These are phyloP conservation scores for Emmelina monodactyla DNA, from an alignment of 2,888 invertebrate genomes.

Conservation along the genomic window DNA sequence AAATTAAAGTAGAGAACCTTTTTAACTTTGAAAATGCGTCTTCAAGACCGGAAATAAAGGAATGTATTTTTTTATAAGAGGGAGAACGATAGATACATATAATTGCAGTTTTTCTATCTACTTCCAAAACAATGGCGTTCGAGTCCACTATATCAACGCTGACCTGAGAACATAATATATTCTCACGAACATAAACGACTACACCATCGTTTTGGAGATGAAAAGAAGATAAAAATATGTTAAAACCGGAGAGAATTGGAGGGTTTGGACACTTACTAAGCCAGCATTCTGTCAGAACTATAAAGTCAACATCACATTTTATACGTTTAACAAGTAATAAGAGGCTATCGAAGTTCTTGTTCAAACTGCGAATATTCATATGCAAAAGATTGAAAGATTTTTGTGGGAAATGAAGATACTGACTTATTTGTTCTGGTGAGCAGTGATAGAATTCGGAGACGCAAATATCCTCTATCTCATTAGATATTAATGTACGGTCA, in stretches of 20 bases:
- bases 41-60: not conserved
- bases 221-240: not conserved
- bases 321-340: not conserved
- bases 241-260: not conserved
- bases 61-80: not conserved
- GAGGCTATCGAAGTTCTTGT: not conserved
- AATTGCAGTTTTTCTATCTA: not conserved
- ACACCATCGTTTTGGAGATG: conserved; percentile 3
- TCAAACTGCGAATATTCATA: not conserved
- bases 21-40: not conserved
- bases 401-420: too few species aligned
- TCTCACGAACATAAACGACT: not conserved
- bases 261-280: not conserved
- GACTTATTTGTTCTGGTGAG: too few species aligned
- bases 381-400: not conserved
- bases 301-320: not conserved
- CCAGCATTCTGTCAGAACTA: not conserved
- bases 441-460: too few species aligned
- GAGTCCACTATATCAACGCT: not conserved
- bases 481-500: too few species aligned
- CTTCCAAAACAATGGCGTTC: not conserved
- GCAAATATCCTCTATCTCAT: too few species aligned
- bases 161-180: not conserved
- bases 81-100: not conserved
- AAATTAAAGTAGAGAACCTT: too few species aligned